phyloP scores from a whole-genome alignment of 2,888 invertebrate species.

The Steinernema carpocapsae region DNA sequence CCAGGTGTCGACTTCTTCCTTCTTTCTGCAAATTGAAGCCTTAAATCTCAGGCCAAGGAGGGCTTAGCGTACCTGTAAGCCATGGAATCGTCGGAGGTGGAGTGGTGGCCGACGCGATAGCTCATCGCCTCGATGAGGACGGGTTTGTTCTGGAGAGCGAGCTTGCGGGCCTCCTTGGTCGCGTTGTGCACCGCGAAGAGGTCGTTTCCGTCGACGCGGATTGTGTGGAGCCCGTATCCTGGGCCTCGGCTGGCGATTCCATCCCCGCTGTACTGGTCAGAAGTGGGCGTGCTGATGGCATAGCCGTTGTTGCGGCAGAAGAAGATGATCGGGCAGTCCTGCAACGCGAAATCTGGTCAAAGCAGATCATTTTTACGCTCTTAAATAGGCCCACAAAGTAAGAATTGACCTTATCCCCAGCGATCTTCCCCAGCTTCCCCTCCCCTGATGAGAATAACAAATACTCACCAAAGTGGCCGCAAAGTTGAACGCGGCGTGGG shows the following conservation, averaged over 20 bases:
- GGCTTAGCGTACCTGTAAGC: slow-evolving; percentile 77
- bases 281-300: slow-evolving; percentile 92
- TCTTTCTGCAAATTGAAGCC: slow-evolving; percentile 70
- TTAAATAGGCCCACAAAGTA: too few species aligned
- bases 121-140: slow-evolving; percentile 96
- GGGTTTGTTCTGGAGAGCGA: slow-evolving; percentile 73
- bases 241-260: slow-evolving; percentile 83
- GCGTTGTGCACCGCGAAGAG: slow-evolving; percentile 90
- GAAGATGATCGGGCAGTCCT: slow-evolving; percentile 87
- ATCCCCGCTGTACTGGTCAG: slow-evolving; percentile 93
- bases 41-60: background rate
- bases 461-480: slow-evolving; percentile 80
- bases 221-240: slow-evolving; percentile 86
- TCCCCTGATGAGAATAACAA: too few species aligned
- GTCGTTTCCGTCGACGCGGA: slow-evolving; percentile 91
- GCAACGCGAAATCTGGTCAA: slow-evolving; percentile 5
- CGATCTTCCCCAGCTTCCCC: too few species aligned
- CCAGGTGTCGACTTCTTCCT: slow-evolving; percentile 84
- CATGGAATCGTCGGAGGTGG: slow-evolving; percentile 97
- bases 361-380: too few species aligned
- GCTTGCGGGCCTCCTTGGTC: slow-evolving; percentile 73
- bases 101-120: slow-evolving; percentile 95
- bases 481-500: slow-evolving; percentile 97
- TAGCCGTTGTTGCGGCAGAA: slow-evolving; percentile 94
- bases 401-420: too few species aligned